Base-by-base conservation (phyloP, 2,797 vertebrate genomes). In the Dermochelys coriacea region DNA sequence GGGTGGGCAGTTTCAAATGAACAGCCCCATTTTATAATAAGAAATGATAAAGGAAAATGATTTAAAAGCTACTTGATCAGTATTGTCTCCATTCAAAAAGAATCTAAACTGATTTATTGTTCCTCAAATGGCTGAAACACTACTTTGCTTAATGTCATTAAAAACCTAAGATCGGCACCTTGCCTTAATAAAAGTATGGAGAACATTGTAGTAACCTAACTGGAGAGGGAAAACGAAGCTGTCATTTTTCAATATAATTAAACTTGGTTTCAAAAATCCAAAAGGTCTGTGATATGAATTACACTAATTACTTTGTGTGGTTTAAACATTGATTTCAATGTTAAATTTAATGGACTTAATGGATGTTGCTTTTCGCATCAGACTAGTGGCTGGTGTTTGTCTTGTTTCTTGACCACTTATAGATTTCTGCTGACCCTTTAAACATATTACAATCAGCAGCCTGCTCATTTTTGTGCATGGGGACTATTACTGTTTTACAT, bases 261-360 rank as follows among this genome's bases (percentile, higher is more conserved):
- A 98, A 98, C 97, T 96, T 96, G 94, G 96, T 98, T 98, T 98
- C 97, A 98, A 98, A 98, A 98, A 97, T 95, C 96, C 97, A 97
- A 96, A 86, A 97, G 96, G 97, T 98, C 97, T 98, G 94, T 97
- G 98, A 98, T 98, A 98, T 98, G 98, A 98, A 98, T 98, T 98
- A 98, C 95, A 97, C 98, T 98, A 98, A 98, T 98, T 98, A 98
- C 97, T 98, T 98, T 98, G 98, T 98, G 98, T 98, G 98, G 98
- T 99, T 99, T 98, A 98, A 98, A 98, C 98, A 99, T 99, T 98
- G 99, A 99, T 99, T 99, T 99, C 97, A 97, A 96, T 98, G 98
- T 98, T 99, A 98, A 98, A 99, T 99, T 99, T 99, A 99, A 99
- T 99, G 99, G 99, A 99, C 98, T 99, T 99, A 99, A 99, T 99